Conservation (phyloP, 2,797 vertebrate genomes). For the Ctenopoma kingsleyae region DNA sequence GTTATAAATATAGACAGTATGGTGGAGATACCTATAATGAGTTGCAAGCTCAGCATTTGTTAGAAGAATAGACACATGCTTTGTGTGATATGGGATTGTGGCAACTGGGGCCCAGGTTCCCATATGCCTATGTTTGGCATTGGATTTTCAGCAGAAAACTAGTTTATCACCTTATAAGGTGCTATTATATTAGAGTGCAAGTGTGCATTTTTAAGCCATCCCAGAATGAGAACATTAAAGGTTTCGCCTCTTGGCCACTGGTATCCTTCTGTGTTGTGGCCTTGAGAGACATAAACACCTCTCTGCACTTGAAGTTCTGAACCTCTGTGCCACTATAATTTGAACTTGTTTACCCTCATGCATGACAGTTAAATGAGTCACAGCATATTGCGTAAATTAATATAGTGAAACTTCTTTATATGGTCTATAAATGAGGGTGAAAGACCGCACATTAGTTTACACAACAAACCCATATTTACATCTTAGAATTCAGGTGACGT, state of each 20-base stretch:
- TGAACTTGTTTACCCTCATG: conserved; percentile 10
- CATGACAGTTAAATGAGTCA: conserved; percentile 32
- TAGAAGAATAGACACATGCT: conserved; percentile 25
- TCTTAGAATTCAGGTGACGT: not conserved
- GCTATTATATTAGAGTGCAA: conserved; percentile 42
- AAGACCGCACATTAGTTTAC: not conserved
- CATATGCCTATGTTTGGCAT: conserved; percentile 76
- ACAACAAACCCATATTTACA: not conserved
- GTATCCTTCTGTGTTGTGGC: conserved; percentile 24
- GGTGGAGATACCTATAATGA: too few species aligned
- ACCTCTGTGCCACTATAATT: conserved; percentile 11
- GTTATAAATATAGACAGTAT: too few species aligned
- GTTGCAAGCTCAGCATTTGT: conserved; percentile 11
- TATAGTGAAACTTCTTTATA: not conserved
- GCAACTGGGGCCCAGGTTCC: conserved; percentile 35
- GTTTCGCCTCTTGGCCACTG: conserved; percentile 34
- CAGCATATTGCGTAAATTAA: conserved; percentile 11
- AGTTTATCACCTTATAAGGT: conserved; percentile 73
- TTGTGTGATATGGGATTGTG: conserved; percentile 53
- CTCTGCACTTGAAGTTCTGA: conserved; percentile 1
- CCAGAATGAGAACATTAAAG: conserved; percentile 35
- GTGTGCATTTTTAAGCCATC: conserved; percentile 29
- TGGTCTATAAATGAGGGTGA: conserved; percentile 3
- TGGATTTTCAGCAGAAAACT: conserved; percentile 46
- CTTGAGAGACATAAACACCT: conserved; percentile 39